A percentile compares a stretch with the other conserved stretches of the same genome.
These are phyloP conservation scores for Piscicola geometra DNA, from an alignment of 2,888 invertebrate genomes.

Conservation along the genomic window DNA sequence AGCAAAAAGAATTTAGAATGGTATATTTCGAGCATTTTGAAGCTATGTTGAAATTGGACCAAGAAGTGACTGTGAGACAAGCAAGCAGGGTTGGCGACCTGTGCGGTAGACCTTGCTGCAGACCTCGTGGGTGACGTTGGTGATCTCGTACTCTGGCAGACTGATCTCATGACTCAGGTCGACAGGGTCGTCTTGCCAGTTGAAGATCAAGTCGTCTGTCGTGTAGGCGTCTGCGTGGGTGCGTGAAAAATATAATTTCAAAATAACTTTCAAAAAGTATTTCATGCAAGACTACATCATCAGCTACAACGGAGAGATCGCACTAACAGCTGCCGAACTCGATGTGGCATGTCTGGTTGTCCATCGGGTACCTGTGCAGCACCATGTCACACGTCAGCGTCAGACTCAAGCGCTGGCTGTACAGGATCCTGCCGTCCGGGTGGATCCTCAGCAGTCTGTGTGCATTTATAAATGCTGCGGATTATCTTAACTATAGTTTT, in stretches of 20 bases:
- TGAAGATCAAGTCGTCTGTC: slow-evolving; percentile 17
- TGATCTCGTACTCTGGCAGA: slow-evolving; percentile 40
- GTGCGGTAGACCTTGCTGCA: too few relatives aligned
- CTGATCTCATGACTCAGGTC: slow-evolving; percentile 35
- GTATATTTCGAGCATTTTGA: too few relatives aligned
- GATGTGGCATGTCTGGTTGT: slow-evolving; percentile 70
- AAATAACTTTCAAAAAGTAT: too few relatives aligned
- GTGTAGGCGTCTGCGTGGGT: slow-evolving; percentile 1
- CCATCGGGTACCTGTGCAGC: slow-evolving; percentile 68
- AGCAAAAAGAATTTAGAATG: too few relatives aligned
- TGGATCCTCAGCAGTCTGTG: slow-evolving; percentile 77
- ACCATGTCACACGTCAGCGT: slow-evolving; percentile 80
- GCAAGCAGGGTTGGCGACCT: too few relatives aligned
- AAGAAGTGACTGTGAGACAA: too few relatives aligned
- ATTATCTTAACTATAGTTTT: too few relatives aligned
- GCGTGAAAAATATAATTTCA: too few relatives aligned
- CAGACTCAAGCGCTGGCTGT: slow-evolving; percentile 63
- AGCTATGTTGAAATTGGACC: too few relatives aligned
- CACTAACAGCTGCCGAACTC: slow-evolving; percentile 74
- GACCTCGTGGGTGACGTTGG: slow-evolving; percentile 23
- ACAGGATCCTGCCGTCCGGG: slow-evolving; percentile 81
- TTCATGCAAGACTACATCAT: too few relatives aligned
- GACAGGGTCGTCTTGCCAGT: slow-evolving; percentile 19
- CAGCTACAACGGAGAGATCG: too few relatives aligned
- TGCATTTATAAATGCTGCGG: not conserved